Evolutionary conservation across 2,888 invertebrate species (phyloP).

Genomic region (Gortyna flavago): DNA sequence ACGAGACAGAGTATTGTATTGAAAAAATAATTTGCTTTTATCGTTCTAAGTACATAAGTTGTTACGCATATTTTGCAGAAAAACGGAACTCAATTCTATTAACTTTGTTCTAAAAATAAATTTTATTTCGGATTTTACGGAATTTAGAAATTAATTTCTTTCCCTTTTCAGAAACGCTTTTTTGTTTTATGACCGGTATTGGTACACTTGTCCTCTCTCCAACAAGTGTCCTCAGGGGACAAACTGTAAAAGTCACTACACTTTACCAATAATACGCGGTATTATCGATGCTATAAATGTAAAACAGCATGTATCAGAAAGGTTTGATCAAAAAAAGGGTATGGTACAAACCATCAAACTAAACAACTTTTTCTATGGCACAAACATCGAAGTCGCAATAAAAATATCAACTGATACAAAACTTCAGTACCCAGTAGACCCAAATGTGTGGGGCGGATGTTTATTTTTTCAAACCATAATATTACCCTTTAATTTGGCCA

Average conservation of each 20-base stretch:
- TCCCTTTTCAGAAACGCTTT: not conserved
- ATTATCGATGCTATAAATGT: constrained; percentile 4
- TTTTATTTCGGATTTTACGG: not conserved
- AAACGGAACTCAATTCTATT: not conserved
- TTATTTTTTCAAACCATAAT: too few relatives aligned
- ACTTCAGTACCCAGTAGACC: too few relatives aligned
- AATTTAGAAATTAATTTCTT: constrained; percentile 1
- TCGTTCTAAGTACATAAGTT: constrained; percentile 50
- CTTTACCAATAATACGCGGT: constrained; percentile 34
- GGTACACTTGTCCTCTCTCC: constrained; percentile 10
- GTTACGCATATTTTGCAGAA: constrained; percentile 39
- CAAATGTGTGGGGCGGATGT: too few relatives aligned
- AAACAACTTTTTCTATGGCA: not conserved
- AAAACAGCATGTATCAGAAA: too few relatives aligned
- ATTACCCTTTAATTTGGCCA: too few relatives aligned
- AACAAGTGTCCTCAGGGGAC: constrained; percentile 10
- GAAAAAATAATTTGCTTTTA: constrained; percentile 49
- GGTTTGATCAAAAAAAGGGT: too few relatives aligned
- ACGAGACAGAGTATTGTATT: constrained; percentile 54
- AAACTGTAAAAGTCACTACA: constrained; percentile 9
- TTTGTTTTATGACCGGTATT: constrained; percentile 20
- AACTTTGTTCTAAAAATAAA: constrained; percentile 15
- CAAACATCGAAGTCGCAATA: too few relatives aligned
- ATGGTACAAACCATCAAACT: too few relatives aligned
- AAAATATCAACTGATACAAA: too few relatives aligned